Percentiles rank a stretch among this genome's conserved stretches.
Conservation (phyloP, 2,113 vertebrate species). For the Petromus typicus region DNA sequence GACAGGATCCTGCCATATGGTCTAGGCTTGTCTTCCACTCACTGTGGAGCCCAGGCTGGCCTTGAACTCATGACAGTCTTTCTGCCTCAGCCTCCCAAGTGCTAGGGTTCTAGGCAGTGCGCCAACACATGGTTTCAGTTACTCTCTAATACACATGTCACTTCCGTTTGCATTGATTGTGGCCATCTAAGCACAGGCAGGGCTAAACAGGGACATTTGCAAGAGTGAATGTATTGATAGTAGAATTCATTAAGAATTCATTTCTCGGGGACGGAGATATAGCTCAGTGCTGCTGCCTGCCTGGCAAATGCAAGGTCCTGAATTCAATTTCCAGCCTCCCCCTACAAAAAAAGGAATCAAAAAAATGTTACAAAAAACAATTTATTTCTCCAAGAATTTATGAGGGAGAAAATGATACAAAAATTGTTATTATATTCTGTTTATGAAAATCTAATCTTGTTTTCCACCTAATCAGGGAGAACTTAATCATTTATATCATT, state of each 20-base stretch:
- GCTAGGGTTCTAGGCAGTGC: too few relatives aligned
- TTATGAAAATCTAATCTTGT: constrained; percentile 6
- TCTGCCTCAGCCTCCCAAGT: neutral
- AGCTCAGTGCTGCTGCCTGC: too few relatives aligned
- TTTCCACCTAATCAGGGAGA: neutral
- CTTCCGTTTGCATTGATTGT: neutral
- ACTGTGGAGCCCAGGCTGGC: neutral
- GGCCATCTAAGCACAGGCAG: neutral
- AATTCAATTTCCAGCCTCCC: too few relatives aligned
- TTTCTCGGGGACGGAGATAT: neutral
- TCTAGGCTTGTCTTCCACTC: neutral
- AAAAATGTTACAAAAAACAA: too few relatives aligned
- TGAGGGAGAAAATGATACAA: neutral
- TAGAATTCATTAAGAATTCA: neutral
- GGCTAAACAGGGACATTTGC: neutral
- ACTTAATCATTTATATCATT: neutral
- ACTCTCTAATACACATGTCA: neutral
- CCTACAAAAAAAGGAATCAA: too few relatives aligned
- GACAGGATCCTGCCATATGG: neutral
- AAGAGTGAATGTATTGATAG: neutral
- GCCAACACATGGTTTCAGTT: neutral
- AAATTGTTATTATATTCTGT: neutral
- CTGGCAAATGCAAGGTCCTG: too few relatives aligned
- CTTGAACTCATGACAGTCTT: neutral
- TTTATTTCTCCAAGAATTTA: neutral